Evolutionary conservation across 2,888 invertebrate genomes (phyloP).

Genomic region (Diarsia dahlii): DNA sequence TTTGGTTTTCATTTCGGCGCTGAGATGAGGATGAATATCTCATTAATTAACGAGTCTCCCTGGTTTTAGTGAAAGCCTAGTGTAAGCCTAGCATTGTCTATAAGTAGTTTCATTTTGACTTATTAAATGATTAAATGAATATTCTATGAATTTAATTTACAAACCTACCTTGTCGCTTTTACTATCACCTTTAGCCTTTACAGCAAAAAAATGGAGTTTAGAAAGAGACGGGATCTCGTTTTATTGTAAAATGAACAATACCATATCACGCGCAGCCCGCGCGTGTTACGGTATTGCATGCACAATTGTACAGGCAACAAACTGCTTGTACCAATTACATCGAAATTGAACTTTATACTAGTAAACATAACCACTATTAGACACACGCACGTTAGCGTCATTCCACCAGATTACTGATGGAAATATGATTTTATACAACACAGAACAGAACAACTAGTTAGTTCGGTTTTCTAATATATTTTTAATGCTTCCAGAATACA

Average conservation of each 20-base stretch:
- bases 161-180: not conserved
- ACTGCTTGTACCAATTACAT: not conserved
- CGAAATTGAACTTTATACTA: not conserved
- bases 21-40: not conserved
- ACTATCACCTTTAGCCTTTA: not conserved
- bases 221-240: not conserved
- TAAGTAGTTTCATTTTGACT: not conserved
- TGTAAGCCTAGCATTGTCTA: not conserved
- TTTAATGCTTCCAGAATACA: not conserved
- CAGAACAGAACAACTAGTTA: too few relatives aligned
- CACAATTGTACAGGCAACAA: not conserved
- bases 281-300: not conserved
- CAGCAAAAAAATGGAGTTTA: slow-evolving; percentile 30
- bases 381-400: not conserved
- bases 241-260: not conserved
- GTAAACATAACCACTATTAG: not conserved
- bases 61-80: not conserved
- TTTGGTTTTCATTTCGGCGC: not conserved
- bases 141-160: not conserved
- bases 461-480: not conserved
- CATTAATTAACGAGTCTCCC: not conserved
- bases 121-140: not conserved
- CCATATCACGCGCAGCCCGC: too few relatives aligned
- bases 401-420: too few relatives aligned
- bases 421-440: too few relatives aligned